phyloP scores from a whole-genome alignment of 2,888 invertebrate species.

The Nemotelus nigrinus region DNA sequence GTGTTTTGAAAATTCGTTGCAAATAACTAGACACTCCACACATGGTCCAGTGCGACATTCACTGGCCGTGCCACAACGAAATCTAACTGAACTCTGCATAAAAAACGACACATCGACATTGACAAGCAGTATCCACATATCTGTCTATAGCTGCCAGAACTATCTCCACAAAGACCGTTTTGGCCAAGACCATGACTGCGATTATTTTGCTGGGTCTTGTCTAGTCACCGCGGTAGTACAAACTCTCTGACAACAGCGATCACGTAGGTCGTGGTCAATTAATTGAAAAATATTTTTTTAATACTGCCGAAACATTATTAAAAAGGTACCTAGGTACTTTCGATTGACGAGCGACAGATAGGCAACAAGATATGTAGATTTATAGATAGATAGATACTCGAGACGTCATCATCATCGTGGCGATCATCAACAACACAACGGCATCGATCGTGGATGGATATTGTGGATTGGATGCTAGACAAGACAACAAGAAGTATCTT shows the following conservation, averaged over 20 bases:
- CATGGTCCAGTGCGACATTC: too few species aligned
- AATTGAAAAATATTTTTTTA: constrained; percentile 40
- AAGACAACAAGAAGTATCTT: constrained; percentile 39
- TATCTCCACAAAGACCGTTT: neutral
- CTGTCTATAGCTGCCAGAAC: neutral
- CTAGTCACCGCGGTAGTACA: too few species aligned
- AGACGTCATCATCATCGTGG: constrained; percentile 36
- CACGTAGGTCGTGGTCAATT: constrained; percentile 42
- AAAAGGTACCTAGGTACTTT: constrained; percentile 6
- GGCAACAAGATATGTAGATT: neutral
- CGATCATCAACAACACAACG: neutral
- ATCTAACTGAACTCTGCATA: too few species aligned
- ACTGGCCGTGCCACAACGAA: too few species aligned
- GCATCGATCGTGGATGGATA: constrained; percentile 17
- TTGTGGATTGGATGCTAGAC: neutral
- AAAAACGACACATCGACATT: too few species aligned
- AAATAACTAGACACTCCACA: too few species aligned
- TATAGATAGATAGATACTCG: constrained; percentile 28
- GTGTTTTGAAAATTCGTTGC: too few species aligned
- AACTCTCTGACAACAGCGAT: constrained; percentile 1
- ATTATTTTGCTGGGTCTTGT: neutral
- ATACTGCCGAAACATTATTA: constrained; percentile 23
- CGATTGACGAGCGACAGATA: constrained; percentile 32
- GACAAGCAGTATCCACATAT: too few species aligned
- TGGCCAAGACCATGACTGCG: neutral